phyloP scores from a whole-genome alignment of 2,113 vertebrate genomes.

The Monopterus albus region DNA sequence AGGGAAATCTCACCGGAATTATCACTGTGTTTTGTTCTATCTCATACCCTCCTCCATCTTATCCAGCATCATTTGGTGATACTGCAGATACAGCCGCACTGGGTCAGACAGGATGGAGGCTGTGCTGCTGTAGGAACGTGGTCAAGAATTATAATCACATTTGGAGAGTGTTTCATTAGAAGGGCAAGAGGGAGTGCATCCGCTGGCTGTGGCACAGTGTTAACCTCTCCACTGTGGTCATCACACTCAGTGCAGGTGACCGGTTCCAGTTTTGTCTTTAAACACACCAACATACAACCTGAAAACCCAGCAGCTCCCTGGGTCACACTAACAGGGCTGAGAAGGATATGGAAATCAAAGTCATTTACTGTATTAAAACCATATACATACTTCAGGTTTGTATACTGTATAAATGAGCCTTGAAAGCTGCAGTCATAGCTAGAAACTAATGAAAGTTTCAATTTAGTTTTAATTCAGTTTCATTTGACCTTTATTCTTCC shows the following conservation, averaged over 20 bases:
- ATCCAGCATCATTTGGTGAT: not conserved
- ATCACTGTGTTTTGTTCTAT: not conserved
- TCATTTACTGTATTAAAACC: not conserved
- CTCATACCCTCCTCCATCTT: not conserved
- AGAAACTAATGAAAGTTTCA: no score
- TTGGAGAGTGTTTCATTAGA: not conserved
- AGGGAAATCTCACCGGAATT: not conserved
- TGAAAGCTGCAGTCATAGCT: no score
- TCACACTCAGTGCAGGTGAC: not conserved
- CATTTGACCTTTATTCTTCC: no score
- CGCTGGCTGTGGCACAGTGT: not conserved
- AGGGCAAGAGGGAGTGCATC: not conserved
- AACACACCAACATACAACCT: not conserved
- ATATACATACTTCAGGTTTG: not conserved
- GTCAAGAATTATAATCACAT: not conserved
- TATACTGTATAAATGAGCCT: no score
- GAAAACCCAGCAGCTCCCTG: not conserved
- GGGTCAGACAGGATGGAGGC: not conserved
- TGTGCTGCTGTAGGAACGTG: not conserved
- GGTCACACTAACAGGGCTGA: not conserved
- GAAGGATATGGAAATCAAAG: slow-evolving; percentile 32
- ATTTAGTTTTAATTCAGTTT: no score
- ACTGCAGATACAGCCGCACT: not conserved
- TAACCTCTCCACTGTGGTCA: not conserved
- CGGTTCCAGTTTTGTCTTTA: not conserved